These are phyloP conservation scores for Neoitamus cyanurus DNA, from an alignment of 2,888 invertebrate genomes.

Conservation along the genomic window DNA sequence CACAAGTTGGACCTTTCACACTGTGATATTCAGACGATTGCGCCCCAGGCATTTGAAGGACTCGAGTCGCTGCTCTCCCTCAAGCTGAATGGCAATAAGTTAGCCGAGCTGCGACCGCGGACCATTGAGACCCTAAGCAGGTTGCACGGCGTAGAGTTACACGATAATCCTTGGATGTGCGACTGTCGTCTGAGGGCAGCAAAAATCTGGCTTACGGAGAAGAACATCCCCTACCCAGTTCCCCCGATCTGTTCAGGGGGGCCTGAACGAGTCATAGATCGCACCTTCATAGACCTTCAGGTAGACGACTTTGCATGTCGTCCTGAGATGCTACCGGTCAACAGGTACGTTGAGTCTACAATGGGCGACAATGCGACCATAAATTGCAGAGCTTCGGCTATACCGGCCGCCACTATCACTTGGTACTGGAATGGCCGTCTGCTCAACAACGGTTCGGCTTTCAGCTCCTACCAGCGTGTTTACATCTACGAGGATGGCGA, in stretches of 20 bases:
- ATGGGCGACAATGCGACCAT: slow-evolving; percentile 89
- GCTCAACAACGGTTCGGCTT: slow-evolving; percentile 80
- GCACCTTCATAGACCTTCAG: slow-evolving; percentile 79
- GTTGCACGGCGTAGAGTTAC: slow-evolving; percentile 83
- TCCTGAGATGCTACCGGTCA: slow-evolving; percentile 81
- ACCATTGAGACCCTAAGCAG: slow-evolving; percentile 80
- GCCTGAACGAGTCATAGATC: slow-evolving; percentile 76
- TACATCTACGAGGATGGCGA: slow-evolving; percentile 81
- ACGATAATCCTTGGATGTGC: slow-evolving; percentile 90
- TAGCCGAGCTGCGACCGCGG: slow-evolving; percentile 77
- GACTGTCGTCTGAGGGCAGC: slow-evolving; percentile 85
- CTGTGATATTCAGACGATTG: slow-evolving; percentile 82
- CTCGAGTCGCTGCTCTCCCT: slow-evolving; percentile 80
- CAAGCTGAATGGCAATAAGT: slow-evolving; percentile 83
- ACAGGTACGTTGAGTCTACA: slow-evolving; percentile 80
- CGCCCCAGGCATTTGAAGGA: slow-evolving; percentile 81
- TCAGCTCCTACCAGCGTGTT: slow-evolving; percentile 81
- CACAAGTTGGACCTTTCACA: slow-evolving; percentile 86
- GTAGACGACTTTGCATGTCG: slow-evolving; percentile 89
- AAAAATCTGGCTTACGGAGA: slow-evolving; percentile 83
- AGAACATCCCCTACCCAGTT: slow-evolving; percentile 81
- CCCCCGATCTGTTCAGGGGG: slow-evolving; percentile 81
- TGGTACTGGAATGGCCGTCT: slow-evolving; percentile 90
- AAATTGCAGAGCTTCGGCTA: slow-evolving; percentile 81
- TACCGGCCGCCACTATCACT: slow-evolving; percentile 82